Evolutionary conservation across 1,140 invertebrate species (phyloP).

Genomic region (Sipha flava): DNA sequence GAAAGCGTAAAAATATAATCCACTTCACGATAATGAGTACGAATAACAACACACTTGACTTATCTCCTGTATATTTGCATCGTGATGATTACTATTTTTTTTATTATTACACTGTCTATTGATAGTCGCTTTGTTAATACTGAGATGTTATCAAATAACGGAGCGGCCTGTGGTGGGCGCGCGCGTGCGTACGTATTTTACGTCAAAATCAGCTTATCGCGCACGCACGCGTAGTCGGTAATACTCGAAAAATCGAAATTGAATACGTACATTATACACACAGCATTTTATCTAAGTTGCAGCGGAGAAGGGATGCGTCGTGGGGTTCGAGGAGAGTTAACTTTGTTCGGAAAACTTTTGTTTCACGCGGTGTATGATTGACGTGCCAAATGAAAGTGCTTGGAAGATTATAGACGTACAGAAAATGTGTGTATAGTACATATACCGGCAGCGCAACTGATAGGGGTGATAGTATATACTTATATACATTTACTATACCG

Average conservation of each 20-base stretch:
- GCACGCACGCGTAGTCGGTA: neutral
- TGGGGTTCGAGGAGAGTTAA: neutral
- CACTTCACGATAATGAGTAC: too few species aligned
- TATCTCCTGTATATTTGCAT: too few species aligned
- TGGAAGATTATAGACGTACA: neutral
- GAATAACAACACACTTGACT: too few species aligned
- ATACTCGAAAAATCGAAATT: neutral
- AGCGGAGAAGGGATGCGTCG: neutral
- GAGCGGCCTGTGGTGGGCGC: neutral
- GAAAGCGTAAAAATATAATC: too few species aligned
- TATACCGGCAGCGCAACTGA: too few species aligned
- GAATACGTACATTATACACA: neutral
- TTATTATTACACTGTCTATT: neutral
- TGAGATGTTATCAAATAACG: neutral
- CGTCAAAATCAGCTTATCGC: neutral
- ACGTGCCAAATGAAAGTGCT: conserved; percentile 7
- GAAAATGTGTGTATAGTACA: too few species aligned
- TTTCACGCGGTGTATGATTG: neutral
- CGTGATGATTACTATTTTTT: too few species aligned
- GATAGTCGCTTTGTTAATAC: neutral
- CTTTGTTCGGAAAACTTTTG: neutral
- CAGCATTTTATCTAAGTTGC: neutral
- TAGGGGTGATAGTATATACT: too few species aligned
- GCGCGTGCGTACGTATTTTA: too few species aligned
- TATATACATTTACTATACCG: neutral